These are phyloP conservation scores for Synanthedon andrenaeformis DNA, from an alignment of 2,888 invertebrate genomes.

Conservation along the genomic window DNA sequence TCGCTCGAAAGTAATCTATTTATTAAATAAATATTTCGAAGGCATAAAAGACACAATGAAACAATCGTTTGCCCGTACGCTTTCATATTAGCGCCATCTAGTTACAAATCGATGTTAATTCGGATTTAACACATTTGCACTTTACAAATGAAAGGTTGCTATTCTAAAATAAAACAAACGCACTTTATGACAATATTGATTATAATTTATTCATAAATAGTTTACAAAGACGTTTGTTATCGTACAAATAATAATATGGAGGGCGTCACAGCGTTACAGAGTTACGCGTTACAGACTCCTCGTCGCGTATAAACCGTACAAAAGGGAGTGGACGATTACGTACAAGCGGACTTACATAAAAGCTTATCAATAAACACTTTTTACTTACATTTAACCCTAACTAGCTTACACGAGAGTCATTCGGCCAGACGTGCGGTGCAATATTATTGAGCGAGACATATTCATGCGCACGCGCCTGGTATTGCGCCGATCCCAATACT, in stretches of 20 bases:
- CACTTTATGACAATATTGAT: constrained; percentile 50
- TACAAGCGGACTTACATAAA: constrained; percentile 21
- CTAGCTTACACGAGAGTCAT: constrained; percentile 33
- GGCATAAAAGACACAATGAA: too few species aligned
- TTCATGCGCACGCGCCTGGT: constrained; percentile 26
- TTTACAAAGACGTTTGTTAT: constrained; percentile 62
- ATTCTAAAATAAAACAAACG: constrained; percentile 32
- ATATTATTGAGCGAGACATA: not conserved
- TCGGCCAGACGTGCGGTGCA: constrained; percentile 33
- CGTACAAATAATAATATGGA: constrained; percentile 49
- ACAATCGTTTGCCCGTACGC: too few species aligned
- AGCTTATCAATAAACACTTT: constrained; percentile 24
- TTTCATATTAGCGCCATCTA: too few species aligned
- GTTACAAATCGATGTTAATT: too few species aligned
- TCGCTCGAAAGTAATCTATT: too few species aligned
- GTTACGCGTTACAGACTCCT: not conserved
- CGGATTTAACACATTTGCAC: too few species aligned
- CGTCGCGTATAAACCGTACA: not conserved
- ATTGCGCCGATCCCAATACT: constrained; percentile 53
- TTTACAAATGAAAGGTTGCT: too few species aligned
- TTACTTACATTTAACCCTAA: constrained; percentile 48
- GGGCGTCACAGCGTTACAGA: not conserved
- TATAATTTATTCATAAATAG: constrained; percentile 71
- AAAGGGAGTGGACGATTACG: constrained; percentile 32
- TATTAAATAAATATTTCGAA: too few species aligned